Conservation (phyloP, 2,888 invertebrate genomes). For the Ichneumoninae sp. region DNA sequence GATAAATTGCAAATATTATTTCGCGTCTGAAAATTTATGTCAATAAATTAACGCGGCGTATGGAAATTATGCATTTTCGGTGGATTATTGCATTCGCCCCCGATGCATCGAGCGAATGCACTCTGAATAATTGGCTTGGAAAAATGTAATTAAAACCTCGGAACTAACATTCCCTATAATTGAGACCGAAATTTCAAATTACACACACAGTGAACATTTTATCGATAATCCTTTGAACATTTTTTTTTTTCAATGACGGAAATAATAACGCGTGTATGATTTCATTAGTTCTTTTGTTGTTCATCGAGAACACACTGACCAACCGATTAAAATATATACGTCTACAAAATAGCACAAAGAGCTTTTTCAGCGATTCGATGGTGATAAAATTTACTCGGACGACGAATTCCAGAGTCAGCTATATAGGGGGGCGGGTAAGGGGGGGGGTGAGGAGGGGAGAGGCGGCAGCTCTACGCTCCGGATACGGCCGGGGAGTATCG, state of each 20-base stretch:
- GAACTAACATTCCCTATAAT: neutral
- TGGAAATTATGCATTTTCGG: constrained; percentile 2
- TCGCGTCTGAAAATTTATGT: neutral
- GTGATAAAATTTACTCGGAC: constrained; percentile 21
- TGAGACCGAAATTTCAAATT: neutral
- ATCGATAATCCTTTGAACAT: neutral
- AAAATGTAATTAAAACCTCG: neutral
- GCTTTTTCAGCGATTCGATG: constrained; percentile 1
- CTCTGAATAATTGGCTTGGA: neutral
- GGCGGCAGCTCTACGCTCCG: constrained; percentile 35
- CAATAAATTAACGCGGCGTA: neutral
- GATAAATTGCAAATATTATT: neutral
- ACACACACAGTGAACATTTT: neutral
- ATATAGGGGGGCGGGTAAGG: neutral
- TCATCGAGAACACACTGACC: neutral
- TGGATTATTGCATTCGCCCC: neutral
- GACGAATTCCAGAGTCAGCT: neutral
- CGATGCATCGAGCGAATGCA: neutral
- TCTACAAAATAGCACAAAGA: constrained; percentile 2
- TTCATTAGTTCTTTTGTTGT: neutral
- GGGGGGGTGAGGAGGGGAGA: neutral
- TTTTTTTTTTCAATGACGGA: neutral
- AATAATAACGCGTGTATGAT: neutral
- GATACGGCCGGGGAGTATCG: constrained; percentile 45
- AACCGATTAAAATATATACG: constrained; percentile 12